phyloP scores from a whole-genome alignment of 1,140 invertebrate species.

The Augochlora pura region DNA sequence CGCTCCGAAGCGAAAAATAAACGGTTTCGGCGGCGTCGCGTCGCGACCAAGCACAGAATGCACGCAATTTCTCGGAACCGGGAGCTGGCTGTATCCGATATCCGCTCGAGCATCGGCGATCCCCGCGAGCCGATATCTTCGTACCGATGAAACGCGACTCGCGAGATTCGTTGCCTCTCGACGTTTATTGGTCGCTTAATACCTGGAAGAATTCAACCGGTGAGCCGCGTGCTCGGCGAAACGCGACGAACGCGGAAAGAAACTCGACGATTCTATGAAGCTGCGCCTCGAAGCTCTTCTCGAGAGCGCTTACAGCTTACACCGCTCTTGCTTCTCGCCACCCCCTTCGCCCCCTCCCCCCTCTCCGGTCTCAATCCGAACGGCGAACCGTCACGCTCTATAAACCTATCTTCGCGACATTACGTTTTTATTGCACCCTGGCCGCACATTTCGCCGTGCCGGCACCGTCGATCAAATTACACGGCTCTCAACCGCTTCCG shows the following conservation, averaged over 20 bases:
- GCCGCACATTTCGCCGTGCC: neutral
- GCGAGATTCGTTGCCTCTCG: slow-evolving; percentile 11
- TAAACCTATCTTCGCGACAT: neutral
- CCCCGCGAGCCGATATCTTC: neutral
- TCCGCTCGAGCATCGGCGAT: too few species aligned
- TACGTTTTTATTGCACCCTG: neutral
- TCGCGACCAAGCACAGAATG: neutral
- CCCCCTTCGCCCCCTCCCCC: too few species aligned
- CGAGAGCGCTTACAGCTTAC: neutral
- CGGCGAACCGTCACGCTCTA: slow-evolving; percentile 16
- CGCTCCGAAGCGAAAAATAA: too few species aligned
- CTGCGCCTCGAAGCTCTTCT: neutral
- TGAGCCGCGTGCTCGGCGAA: too few species aligned
- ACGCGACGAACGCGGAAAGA: neutral
- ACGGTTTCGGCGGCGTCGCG: too few species aligned
- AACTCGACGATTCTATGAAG: neutral
- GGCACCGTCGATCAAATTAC: neutral
- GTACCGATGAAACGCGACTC: neutral
- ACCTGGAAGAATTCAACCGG: slow-evolving; percentile 21
- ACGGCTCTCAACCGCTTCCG: too few species aligned
- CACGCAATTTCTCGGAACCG: neutral
- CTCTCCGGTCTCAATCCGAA: neutral
- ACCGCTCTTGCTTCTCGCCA: neutral
- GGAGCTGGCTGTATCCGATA: too few species aligned
- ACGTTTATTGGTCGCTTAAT: slow-evolving; percentile 28